A percentile compares a stretch with the other conserved stretches of the same genome.
These are phyloP conservation scores for Diadumene lineata DNA, from an alignment of 92 coral and sea anemone genomes.

Conservation along the genomic window DNA sequence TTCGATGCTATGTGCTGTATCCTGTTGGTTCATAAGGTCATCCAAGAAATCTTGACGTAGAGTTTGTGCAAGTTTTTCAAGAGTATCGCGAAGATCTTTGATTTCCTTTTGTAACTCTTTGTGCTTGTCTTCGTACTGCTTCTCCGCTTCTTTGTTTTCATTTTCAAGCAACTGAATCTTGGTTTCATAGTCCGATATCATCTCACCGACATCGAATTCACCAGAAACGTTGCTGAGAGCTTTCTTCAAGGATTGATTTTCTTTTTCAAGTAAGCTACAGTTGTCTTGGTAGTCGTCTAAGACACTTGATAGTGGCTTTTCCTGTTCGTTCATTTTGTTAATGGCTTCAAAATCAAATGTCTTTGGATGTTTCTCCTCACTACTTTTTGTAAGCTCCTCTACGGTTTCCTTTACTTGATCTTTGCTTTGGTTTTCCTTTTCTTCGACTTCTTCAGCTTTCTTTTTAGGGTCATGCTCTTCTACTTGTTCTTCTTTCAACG, in stretches of 20 bases:
- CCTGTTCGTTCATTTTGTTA: slow-evolving; percentile 42
- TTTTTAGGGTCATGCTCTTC: background rate
- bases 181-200: slow-evolving; percentile 59
- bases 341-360: slow-evolving; percentile 39
- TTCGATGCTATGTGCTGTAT: slow-evolving; percentile 15
- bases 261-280: slow-evolving; percentile 30
- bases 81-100: slow-evolving; percentile 18
- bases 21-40: slow-evolving; percentile 35
- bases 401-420: background rate
- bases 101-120: slow-evolving; percentile 44
- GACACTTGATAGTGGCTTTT: slow-evolving; percentile 39
- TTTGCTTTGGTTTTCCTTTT: background rate
- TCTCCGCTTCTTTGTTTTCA: slow-evolving; percentile 33
- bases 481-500: background rate
- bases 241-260: slow-evolving; percentile 48
- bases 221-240: slow-evolving; percentile 11
- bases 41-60: slow-evolving; percentile 48
- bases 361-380: background rate
- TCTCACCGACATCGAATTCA: slow-evolving; percentile 32
- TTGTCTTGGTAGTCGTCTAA: slow-evolving; percentile 33
- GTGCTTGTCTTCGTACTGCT: slow-evolving; percentile 42
- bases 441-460: background rate
- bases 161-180: slow-evolving; percentile 36
- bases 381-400: background rate
- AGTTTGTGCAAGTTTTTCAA: slow-evolving; percentile 33